Conservation (phyloP, 2,797 vertebrate species). For the Distichodus sexfasciatus region DNA sequence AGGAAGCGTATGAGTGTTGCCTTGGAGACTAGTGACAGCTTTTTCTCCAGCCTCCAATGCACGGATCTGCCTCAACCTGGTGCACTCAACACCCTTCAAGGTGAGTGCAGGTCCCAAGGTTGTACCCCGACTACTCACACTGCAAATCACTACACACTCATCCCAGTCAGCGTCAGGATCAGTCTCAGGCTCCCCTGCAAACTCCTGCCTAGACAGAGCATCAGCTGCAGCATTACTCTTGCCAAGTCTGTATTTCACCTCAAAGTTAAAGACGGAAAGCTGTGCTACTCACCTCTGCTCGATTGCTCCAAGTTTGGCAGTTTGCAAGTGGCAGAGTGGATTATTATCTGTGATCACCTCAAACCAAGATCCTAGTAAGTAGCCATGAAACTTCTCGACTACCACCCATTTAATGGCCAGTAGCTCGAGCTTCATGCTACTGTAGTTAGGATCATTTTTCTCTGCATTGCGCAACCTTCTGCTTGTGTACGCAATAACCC, state of each 20-base stretch:
- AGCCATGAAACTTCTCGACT: not conserved
- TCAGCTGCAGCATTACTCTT: not conserved
- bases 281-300: slow-evolving; percentile 4
- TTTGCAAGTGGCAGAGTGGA: not conserved
- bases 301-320: not conserved
- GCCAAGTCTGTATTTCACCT: not conserved
- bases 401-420: slow-evolving; percentile 17
- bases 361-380: not conserved
- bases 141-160: not conserved
- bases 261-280: not conserved
- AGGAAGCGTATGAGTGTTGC: not conserved
- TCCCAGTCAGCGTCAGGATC: not conserved
- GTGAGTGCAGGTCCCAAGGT: not conserved
- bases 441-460: slow-evolving; percentile 9
- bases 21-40: not conserved
- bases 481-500: slow-evolving; percentile 6
- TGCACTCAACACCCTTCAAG: not conserved
- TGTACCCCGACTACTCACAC: not conserved
- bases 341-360: slow-evolving; percentile 8
- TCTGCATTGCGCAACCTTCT: slow-evolving; percentile 2
- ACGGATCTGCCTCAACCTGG: not conserved
- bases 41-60: not conserved
- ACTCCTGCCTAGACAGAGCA: not conserved
- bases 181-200: not conserved
- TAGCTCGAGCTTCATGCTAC: slow-evolving; percentile 15